Conservation (phyloP, 1,140 invertebrate species). For the Mycetomoellerius zeteki region DNA sequence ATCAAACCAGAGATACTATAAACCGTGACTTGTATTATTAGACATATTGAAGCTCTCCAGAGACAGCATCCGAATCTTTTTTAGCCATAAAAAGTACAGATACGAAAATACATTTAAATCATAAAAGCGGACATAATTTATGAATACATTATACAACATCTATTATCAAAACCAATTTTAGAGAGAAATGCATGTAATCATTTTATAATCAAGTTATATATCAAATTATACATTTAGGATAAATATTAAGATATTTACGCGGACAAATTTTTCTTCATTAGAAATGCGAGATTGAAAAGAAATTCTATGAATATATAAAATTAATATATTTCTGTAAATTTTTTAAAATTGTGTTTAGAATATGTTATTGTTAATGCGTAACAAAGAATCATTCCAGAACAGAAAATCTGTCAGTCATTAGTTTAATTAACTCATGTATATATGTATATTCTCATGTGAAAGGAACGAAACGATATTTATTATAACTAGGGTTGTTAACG, state of each 20-base stretch:
- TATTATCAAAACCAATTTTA: background rate
- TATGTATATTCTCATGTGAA: background rate
- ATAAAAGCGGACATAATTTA: background rate
- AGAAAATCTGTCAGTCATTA: background rate
- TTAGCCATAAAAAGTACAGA: background rate
- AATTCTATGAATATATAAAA: background rate
- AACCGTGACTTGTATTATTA: background rate
- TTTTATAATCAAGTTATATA: too few species aligned
- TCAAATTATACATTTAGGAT: background rate
- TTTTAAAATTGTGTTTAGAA: background rate
- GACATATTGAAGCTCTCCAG: background rate
- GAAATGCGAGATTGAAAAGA: background rate
- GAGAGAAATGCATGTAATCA: background rate
- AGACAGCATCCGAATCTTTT: background rate
- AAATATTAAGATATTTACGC: background rate
- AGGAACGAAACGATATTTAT: background rate
- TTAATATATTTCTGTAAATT: background rate
- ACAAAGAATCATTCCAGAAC: background rate
- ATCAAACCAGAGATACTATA: conserved; percentile 7
- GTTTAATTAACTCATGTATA: background rate
- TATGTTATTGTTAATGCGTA: background rate
- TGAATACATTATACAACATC: background rate
- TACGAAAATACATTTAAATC: background rate
- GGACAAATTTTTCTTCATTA: background rate
- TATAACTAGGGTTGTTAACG: too few species aligned